phyloP scores from a whole-genome alignment of 2,888 invertebrate genomes.

The Lycocerus yunnanus region DNA sequence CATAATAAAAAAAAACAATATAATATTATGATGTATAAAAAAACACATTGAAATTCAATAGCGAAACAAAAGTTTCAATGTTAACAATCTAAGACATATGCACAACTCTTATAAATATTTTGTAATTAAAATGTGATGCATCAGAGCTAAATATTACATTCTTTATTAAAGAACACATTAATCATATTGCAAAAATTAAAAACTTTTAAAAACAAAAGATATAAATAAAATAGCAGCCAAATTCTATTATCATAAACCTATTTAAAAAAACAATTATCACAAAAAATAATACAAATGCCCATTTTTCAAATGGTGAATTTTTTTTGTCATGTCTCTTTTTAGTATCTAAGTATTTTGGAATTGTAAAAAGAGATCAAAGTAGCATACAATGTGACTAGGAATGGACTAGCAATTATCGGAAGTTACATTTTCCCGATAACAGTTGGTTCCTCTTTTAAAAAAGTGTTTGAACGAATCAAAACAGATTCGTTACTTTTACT shows the following conservation, averaged over 20 bases:
- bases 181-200: neutral
- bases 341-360: neutral
- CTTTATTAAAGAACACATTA: neutral
- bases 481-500: constrained; percentile 30
- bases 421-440: constrained; percentile 57
- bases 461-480: constrained; percentile 72
- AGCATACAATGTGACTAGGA: constrained; percentile 26
- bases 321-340: neutral
- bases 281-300: neutral
- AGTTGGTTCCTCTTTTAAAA: constrained; percentile 76
- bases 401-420: constrained; percentile 19
- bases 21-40: neutral
- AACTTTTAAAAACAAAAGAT: neutral
- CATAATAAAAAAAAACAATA: neutral
- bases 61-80: neutral
- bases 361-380: neutral
- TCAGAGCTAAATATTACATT: neutral
- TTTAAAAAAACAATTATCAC: neutral
- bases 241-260: neutral
- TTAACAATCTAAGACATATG: neutral
- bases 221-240: neutral
- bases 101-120: neutral
- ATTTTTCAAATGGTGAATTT: neutral
- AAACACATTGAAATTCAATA: neutral
- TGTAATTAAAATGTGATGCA: neutral